Evolutionary conservation across 2,113 vertebrate species (phyloP).

Genomic region (Chamaetylas fuelleborni): DNA sequence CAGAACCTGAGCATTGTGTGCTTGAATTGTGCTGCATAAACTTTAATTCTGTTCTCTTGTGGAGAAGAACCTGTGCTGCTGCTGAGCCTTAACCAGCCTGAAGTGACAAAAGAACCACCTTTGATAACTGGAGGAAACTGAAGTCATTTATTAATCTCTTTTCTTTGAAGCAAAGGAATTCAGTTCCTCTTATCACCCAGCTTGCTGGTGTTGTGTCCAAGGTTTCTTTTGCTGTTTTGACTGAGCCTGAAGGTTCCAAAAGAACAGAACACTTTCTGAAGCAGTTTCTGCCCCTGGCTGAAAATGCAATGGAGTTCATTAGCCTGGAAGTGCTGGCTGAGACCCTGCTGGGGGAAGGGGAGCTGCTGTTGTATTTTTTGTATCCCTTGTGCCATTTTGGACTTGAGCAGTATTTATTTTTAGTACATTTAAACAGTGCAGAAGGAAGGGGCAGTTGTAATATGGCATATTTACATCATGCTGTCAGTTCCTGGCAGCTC

Average conservation of each 20-base stretch:
- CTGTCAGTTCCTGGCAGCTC: constrained; percentile 54
- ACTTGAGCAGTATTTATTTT: constrained; percentile 55
- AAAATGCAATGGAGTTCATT: constrained; percentile 3
- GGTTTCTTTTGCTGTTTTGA: neutral
- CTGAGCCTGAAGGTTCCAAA: neutral
- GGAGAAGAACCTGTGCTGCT: neutral
- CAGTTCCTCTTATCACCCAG: neutral
- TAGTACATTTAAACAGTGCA: constrained; percentile 39
- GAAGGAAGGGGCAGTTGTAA: constrained; percentile 54
- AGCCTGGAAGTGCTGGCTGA: neutral
- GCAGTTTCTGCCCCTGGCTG: neutral
- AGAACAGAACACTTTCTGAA: neutral
- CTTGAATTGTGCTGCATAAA: neutral
- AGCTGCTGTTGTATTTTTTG: neutral
- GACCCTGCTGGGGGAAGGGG: neutral
- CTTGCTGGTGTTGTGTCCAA: neutral
- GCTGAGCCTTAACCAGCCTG: fast-evolving
- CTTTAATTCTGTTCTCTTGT: neutral
- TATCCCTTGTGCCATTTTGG: constrained; percentile 34
- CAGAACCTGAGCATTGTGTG: neutral
- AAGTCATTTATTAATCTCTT: neutral
- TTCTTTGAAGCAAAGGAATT: neutral
- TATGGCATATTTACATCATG: constrained; percentile 54
- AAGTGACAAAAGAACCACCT: neutral
- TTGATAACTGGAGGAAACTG: neutral